Evolutionary conservation across 2,113 vertebrate genomes (phyloP), one percentile per base, ranked within the genome.

Genomic region (Lepisosteus oculatus): DNA sequence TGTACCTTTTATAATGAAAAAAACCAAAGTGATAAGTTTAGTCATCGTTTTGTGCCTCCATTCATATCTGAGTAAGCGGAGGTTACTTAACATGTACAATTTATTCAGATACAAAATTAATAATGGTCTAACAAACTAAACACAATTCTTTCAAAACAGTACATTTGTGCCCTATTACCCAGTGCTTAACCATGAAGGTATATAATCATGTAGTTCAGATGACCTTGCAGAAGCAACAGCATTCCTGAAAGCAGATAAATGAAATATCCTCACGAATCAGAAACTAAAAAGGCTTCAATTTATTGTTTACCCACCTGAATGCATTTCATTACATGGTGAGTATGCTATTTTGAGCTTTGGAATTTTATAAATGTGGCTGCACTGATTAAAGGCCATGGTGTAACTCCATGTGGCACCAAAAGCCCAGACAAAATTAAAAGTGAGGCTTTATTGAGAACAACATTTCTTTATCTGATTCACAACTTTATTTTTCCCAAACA

Each of bases 1-100:
- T 72, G 70, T 80, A 77, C 73, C 78, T 65, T 74, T 51, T 80
- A 78, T 79, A 79, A 85, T 74, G 78, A 84, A 67, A 81, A 78
- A 78, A 81, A 76, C 73, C 78, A 85, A 75, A 78, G 55, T 82
- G 76, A 81, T 82, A 76, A 74, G 77, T 78, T 74, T 71, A 78
- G 64, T 74, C 77, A 82, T 63, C 78, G 55, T 62, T 44, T 70
- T 77, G 79, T 43, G 44, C 71, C 76, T 75, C 81, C 76, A 43
- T 75, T 71, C 29, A 68, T 67, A 62, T 72, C 77, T 77, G 79
- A 74, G 75, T 78, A 78, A 75, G 74, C 43, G 57, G 72, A 79
- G 66, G 63, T 55, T 65, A 65, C 71, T 81, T 68, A 42, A 72
- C 72, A 64, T 43, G 61, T 63, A 77, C 78, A 61, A 44, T 74